These are phyloP conservation scores for Mactromeris polynyma DNA, from an alignment of 2,888 invertebrate genomes.

Conservation along the genomic window DNA sequence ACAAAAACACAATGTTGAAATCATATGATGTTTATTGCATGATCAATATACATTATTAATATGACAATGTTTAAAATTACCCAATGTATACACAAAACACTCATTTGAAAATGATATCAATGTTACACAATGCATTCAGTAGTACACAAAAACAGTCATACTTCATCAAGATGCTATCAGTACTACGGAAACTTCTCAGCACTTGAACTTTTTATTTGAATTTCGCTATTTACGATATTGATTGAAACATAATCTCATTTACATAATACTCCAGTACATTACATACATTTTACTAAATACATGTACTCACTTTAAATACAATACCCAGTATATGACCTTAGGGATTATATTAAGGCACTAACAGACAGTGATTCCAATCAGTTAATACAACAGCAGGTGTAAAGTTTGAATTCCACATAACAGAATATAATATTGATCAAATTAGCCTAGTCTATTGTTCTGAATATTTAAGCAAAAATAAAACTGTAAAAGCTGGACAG, in stretches of 20 bases:
- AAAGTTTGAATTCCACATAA: background rate
- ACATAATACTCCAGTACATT: background rate
- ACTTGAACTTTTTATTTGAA: background rate
- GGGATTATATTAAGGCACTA: background rate
- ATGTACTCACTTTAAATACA: background rate
- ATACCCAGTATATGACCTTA: background rate
- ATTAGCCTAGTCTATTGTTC: background rate
- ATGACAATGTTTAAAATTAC: constrained; percentile 1
- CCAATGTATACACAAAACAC: background rate
- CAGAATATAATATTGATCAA: background rate
- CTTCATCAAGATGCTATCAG: background rate
- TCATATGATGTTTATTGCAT: constrained; percentile 9
- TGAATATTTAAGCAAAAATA: background rate
- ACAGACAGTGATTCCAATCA: background rate
- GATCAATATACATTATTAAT: background rate
- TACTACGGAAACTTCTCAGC: background rate
- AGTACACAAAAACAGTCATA: background rate
- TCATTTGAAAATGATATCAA: background rate
- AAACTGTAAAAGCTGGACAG: background rate
- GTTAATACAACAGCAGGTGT: background rate
- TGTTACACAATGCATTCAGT: background rate
- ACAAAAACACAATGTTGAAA: background rate
- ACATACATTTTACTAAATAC: background rate
- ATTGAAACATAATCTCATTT: too few relatives aligned
- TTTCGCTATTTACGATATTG: too few relatives aligned